Percentiles rank a stretch among this genome's conserved stretches.
Conservation (phyloP, 2,797 vertebrate genomes). For the Siniperca scherzeri region DNA sequence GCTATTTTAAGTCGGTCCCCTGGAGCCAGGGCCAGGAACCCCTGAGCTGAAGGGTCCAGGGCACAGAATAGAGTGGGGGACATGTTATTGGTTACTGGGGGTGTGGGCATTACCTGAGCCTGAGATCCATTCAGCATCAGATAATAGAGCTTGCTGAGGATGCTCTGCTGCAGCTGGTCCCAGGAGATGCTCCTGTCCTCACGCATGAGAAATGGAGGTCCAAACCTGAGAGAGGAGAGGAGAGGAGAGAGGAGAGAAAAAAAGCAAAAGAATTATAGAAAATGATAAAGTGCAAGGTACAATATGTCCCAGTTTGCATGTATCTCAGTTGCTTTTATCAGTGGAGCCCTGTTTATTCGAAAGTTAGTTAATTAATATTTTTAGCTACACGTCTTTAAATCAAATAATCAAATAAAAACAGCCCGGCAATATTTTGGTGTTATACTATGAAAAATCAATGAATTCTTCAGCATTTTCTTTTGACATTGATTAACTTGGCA, state of each 20-base stretch:
- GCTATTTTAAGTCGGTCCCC: conserved; percentile 21
- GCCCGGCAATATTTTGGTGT: neutral
- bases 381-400: neutral
- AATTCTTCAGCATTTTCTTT: neutral
- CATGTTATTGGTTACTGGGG: conserved; percentile 19
- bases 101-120: conserved; percentile 81
- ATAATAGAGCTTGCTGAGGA: conserved; percentile 90
- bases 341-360: neutral
- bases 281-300: neutral
- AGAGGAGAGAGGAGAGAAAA: neutral
- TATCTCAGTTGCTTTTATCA: neutral
- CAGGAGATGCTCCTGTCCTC: conserved; percentile 92
- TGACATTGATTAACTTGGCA: neutral
- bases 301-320: neutral
- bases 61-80: conserved; percentile 23
- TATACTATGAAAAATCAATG: neutral
- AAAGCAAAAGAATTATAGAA: no score
- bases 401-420: neutral
- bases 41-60: neutral
- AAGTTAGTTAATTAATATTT: neutral
- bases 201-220: conserved; percentile 90
- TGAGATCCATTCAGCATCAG: conserved; percentile 89
- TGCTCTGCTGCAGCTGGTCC: conserved; percentile 91
- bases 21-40: neutral
- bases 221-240: conserved; percentile 85